Base-by-base conservation (phyloP, 2,113 vertebrate species). In the Elephantulus edwardii region DNA sequence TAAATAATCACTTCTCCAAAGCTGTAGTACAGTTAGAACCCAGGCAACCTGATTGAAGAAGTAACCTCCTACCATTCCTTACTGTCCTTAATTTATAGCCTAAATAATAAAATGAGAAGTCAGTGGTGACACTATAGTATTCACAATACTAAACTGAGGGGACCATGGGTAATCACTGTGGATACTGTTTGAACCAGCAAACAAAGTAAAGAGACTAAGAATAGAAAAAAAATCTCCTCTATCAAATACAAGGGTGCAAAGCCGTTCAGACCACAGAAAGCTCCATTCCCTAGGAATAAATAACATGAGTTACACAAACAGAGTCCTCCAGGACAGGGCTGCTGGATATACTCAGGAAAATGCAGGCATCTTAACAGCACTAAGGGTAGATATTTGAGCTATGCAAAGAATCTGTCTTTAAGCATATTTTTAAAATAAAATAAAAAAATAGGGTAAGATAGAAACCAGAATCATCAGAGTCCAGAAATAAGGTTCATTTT, bases 1-100 rank as follows among this genome's bases (percentile, higher is more conserved):
- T n/a, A n/a, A n/a, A n/a, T n/a, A n/a, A 17, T 48, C 52, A 26
- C 28, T 81, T 64, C 26, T 89, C 60, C 70, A 82, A 62, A 79
- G 50, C 30, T 17, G 46, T 64, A 48, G 46, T 64, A 48, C 81
- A 92, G 62, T 38, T 46, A 26, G 78, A 88, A 70, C 9, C 33
- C 42, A 28, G 6, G 28, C 28, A 33, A 20, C 74, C 0, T 2
- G 33, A 56, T 33, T 2, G 38, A 1, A 1, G 38, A 77, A 64
- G 42, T 38, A 64, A 11, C 12, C 48, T 42, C 60, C 33, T 40
- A 56, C 78, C 9, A 14, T 16, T 1, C 35, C 3, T 20, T 28
- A 5, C 6, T 26, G 4, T 28, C 79, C 78, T 56, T 46, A 64
- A 54, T 13, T 9, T 38, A 19, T 62, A 80, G 60, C 46, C 33